Evolutionary conservation across 2,113 vertebrate genomes (phyloP).

Genomic region (Toxotes jaculatrix): DNA sequence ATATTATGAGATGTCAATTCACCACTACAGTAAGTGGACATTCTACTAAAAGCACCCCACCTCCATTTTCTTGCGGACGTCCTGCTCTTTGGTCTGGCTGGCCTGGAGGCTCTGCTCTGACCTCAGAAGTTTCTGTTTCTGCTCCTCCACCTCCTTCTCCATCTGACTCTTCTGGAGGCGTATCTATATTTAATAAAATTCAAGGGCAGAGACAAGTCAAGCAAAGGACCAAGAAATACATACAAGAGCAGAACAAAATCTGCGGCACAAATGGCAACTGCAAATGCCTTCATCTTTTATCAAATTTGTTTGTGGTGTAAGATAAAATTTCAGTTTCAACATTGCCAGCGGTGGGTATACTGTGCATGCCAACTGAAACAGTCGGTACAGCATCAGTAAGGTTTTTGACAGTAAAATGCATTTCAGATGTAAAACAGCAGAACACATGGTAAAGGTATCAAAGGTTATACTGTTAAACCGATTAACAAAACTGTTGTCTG

Average conservation of each 20-base stretch:
- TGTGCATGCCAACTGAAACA: too few relatives aligned
- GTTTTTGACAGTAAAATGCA: neutral
- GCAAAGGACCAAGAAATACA: neutral
- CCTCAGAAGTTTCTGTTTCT: constrained; percentile 85
- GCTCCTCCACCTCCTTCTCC: constrained; percentile 84
- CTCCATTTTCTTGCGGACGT: constrained; percentile 86
- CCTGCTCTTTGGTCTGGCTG: constrained; percentile 83
- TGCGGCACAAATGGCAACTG: constrained; percentile 14
- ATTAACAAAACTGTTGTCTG: neutral
- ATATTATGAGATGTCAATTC: neutral
- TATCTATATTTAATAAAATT: constrained; percentile 83
- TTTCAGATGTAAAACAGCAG: neutral
- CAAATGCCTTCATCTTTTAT: neutral
- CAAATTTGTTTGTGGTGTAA: neutral
- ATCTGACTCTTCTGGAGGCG: constrained; percentile 80
- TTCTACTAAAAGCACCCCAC: constrained; percentile 66
- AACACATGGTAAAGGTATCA: neutral
- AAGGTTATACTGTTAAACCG: neutral
- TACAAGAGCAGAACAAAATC: neutral
- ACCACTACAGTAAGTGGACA: neutral
- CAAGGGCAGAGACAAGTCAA: neutral
- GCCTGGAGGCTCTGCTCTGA: constrained; percentile 85
- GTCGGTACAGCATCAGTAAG: neutral
- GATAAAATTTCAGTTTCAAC: neutral
- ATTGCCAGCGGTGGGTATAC: neutral